A percentile compares a stretch with the other conserved stretches of the same genome.
Conservation (phyloP, 2,888 invertebrate species). For the Caenorhabditis afra region DNA sequence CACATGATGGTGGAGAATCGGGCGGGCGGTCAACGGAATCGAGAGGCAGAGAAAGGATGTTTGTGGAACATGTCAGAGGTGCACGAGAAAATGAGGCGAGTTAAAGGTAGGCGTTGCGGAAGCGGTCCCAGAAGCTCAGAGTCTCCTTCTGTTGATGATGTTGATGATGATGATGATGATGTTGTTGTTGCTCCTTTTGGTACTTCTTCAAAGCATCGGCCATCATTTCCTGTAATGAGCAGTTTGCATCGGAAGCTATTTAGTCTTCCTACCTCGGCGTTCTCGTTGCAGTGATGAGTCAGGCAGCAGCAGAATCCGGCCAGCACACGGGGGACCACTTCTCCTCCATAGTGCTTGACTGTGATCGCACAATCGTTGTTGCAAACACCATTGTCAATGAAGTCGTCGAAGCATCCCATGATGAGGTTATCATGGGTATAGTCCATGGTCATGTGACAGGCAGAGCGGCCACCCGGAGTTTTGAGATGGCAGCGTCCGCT, state of each 20-base stretch:
- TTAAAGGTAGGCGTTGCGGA: background rate
- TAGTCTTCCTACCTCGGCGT: background rate
- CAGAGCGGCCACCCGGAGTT: conserved; percentile 6
- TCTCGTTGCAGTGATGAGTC: background rate
- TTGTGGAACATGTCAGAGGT: too few relatives aligned
- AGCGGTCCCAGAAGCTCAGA: background rate
- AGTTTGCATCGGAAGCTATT: background rate
- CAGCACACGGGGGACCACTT: too few relatives aligned
- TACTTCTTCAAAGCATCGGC: background rate
- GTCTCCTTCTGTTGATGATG: background rate
- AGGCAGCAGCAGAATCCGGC: conserved; percentile 22
- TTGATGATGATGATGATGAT: conserved; percentile 2
- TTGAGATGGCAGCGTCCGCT: background rate
- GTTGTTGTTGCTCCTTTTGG: background rate
- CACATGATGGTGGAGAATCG: too few relatives aligned
- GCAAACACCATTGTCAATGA: too few relatives aligned
- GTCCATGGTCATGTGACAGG: conserved; percentile 11
- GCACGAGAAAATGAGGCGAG: too few relatives aligned
- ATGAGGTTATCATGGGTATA: background rate
- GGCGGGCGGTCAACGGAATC: too few relatives aligned
- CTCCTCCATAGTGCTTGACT: too few relatives aligned
- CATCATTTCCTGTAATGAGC: background rate
- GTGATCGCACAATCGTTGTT: conserved; percentile 8
- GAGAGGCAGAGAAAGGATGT: too few relatives aligned
- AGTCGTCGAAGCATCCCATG: conserved; percentile 33